Percentiles rank a stretch among this genome's conserved stretches.
These are phyloP conservation scores for Protomyctophum bolini DNA, from an alignment of 2,113 vertebrate genomes.

Conservation along the genomic window DNA sequence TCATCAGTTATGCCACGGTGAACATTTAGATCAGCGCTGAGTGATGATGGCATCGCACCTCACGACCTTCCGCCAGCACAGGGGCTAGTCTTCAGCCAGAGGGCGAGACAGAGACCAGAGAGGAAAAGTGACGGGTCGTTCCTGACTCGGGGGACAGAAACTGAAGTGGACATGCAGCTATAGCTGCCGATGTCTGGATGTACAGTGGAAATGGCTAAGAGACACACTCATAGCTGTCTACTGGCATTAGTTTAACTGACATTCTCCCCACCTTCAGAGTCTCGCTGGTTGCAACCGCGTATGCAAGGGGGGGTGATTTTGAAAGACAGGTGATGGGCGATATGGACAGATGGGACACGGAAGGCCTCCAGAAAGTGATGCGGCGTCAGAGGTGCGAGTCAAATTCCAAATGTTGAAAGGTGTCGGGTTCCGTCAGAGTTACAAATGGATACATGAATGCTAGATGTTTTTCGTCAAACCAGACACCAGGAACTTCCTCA, in stretches of 20 bases:
- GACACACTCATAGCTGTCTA: constrained; percentile 65
- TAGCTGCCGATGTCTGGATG: constrained; percentile 70
- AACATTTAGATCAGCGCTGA: constrained; percentile 59
- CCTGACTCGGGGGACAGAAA: constrained; percentile 60
- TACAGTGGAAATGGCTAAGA: constrained; percentile 70
- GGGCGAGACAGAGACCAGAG: background rate
- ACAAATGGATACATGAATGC: no score
- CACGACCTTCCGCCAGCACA: constrained; percentile 50
- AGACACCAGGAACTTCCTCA: no score
- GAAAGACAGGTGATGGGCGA: constrained; percentile 39
- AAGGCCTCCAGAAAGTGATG: constrained; percentile 8
- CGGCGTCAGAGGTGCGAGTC: background rate
- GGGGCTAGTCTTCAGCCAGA: constrained; percentile 23
- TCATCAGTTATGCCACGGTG: constrained; percentile 69
- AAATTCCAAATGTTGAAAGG: background rate
- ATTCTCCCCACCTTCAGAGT: constrained; percentile 58
- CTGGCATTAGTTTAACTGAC: constrained; percentile 69
- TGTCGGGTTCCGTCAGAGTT: no score
- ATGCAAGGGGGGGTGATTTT: constrained; percentile 45
- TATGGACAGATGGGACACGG: background rate
- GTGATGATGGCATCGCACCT: constrained; percentile 41
- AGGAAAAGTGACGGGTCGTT: constrained; percentile 64
- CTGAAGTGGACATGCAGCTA: constrained; percentile 59
- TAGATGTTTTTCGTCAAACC: background rate
- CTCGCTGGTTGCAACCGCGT: constrained; percentile 42